A percentile compares a stretch with the other conserved stretches of the same genome.
These are phyloP conservation scores for Poeciliopsis turneri DNA, from an alignment of 2,797 vertebrate genomes.

Conservation along the genomic window DNA sequence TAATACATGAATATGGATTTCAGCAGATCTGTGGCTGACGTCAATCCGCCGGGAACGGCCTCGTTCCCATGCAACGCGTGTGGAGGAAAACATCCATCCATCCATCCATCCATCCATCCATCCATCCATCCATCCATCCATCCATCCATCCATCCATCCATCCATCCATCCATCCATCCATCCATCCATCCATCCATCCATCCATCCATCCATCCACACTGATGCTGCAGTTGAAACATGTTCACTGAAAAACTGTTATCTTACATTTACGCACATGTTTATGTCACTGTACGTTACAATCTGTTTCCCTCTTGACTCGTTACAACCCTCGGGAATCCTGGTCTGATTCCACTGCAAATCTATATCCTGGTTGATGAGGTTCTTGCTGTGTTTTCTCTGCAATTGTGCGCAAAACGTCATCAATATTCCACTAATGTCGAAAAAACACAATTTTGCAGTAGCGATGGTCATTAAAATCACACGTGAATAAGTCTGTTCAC, in stretches of 20 bases:
- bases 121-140: not conserved
- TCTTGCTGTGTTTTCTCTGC: too few relatives aligned
- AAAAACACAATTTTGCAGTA: too few relatives aligned
- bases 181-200: not conserved
- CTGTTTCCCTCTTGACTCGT: slow-evolving; percentile 55
- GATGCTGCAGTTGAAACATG: not conserved
- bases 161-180: not conserved
- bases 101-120: not conserved
- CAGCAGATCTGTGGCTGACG: not conserved
- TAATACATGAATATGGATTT: slow-evolving; percentile 1
- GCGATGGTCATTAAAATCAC: too few relatives aligned
- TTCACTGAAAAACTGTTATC: slow-evolving; percentile 11
- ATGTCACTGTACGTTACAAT: not conserved
- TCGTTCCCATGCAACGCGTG: not conserved
- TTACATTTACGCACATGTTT: slow-evolving; percentile 1
- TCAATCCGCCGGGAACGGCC: not conserved
- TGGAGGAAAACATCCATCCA: not conserved
- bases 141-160: not conserved
- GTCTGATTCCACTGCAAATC: slow-evolving; percentile 57
- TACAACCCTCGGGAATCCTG: slow-evolving; percentile 40
- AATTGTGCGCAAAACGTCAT: too few relatives aligned
- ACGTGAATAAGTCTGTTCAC: too few relatives aligned
- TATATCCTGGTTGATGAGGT: slow-evolving; percentile 59
- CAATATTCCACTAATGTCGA: too few relatives aligned
- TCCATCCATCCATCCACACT: not conserved